phyloP scores from a whole-genome alignment of 1,140 invertebrate species.

The Drosophila sulfurigaster region DNA sequence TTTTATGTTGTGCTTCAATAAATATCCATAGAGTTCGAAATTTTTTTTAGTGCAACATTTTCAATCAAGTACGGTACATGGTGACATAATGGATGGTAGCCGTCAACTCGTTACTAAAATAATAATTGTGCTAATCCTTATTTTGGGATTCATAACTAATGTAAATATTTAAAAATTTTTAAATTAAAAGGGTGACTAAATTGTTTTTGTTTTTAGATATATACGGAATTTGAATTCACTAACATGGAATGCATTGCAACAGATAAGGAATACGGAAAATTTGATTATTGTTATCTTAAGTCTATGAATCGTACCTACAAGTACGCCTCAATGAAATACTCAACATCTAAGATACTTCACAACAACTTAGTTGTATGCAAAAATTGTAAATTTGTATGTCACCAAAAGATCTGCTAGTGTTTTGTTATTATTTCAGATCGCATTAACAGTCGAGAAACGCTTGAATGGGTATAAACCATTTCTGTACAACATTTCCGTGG shows the following conservation, averaged over 20 bases:
- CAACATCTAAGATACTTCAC: background rate
- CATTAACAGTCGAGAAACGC: background rate
- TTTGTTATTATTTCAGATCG: conserved; percentile 11
- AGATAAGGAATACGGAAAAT: background rate
- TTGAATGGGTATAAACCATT: conserved; percentile 26
- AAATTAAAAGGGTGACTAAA: background rate
- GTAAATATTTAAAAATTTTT: background rate
- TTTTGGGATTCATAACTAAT: background rate
- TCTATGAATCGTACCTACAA: conserved; percentile 39
- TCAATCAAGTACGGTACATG: too few relatives aligned
- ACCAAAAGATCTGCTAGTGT: background rate
- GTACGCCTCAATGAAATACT: conserved; percentile 7
- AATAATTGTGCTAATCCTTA: too few relatives aligned
- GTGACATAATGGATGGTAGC: too few relatives aligned
- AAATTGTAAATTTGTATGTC: background rate
- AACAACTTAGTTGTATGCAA: background rate
- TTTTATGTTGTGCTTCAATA: too few relatives aligned
- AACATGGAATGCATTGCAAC: conserved; percentile 23
- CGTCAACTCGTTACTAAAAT: too few relatives aligned
- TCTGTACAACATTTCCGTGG: conserved; percentile 7
- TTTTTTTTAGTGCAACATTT: background rate
- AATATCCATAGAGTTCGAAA: too few relatives aligned
- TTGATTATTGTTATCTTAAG: conserved; percentile 33
- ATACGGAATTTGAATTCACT: conserved; percentile 27
- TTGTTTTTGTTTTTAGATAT: conserved; percentile 8